A percentile compares a stretch with the other conserved stretches of the same genome.
Evolutionary conservation across 2,797 vertebrate species (phyloP).

Genomic region (Pagetopsis macropterus): DNA sequence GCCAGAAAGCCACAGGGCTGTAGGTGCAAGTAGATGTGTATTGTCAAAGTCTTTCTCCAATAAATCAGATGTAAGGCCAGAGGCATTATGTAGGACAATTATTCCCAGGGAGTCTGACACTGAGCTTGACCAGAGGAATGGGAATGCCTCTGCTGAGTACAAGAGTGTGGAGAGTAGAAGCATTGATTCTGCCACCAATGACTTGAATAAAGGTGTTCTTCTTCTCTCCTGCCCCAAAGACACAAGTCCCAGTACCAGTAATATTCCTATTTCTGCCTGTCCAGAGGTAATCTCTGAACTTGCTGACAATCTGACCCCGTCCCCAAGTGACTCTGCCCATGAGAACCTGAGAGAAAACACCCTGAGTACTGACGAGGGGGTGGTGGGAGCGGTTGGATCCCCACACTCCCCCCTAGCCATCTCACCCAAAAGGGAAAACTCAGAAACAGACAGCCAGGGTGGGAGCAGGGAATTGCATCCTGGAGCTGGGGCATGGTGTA

Average conservation of each 20-base stretch:
- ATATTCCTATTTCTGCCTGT: constrained; percentile 84
- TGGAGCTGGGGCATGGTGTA: constrained; percentile 69
- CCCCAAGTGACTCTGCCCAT: constrained; percentile 79
- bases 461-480: constrained; percentile 50
- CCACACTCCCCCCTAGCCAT: constrained; percentile 83
- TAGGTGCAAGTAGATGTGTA: constrained; percentile 62
- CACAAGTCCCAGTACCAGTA: constrained; percentile 80
- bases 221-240: constrained; percentile 83
- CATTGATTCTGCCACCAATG: constrained; percentile 81
- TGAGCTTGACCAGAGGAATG: constrained; percentile 79
- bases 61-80: constrained; percentile 51
- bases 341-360: constrained; percentile 85
- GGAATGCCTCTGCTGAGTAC: constrained; percentile 64
- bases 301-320: constrained; percentile 78
- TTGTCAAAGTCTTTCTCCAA: constrained; percentile 68
- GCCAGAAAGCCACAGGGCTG: constrained; percentile 59
- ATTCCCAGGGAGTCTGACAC: constrained; percentile 49
- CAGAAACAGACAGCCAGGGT: constrained; percentile 75
- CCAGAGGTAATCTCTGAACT: constrained; percentile 79
- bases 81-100: constrained; percentile 41
- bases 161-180: constrained; percentile 48
- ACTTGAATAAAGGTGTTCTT: constrained; percentile 86
- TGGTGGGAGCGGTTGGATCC: constrained; percentile 73
- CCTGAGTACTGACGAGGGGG: constrained; percentile 77
- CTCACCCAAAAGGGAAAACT: constrained; percentile 88